Evolutionary conservation across 2,888 invertebrate genomes (phyloP).

Genomic region (Amaurobius ferox): DNA sequence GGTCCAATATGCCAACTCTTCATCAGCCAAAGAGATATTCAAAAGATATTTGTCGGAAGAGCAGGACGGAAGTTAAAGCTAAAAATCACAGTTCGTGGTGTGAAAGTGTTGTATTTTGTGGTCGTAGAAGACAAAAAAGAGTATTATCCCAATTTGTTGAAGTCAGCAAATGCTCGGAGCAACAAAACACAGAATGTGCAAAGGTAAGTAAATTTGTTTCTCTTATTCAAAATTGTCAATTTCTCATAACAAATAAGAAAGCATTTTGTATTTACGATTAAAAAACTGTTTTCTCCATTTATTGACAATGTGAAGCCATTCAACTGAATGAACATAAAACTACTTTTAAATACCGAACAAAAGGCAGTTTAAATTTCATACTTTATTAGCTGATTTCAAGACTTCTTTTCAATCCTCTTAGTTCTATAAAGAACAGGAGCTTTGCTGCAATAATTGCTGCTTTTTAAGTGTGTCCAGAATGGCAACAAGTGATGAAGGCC

Average conservation of each 20-base stretch:
- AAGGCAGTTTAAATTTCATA: too few species aligned
- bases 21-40: constrained; percentile 32
- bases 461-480: not conserved
- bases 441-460: too few species aligned
- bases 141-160: constrained; percentile 41
- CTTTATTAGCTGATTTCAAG: too few species aligned
- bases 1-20: not conserved
- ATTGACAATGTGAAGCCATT: too few species aligned
- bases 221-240: too few species aligned
- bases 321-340: too few species aligned
- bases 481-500: constrained; percentile 29
- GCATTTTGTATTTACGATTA: too few species aligned
- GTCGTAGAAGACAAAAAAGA: constrained; percentile 25
- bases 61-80: constrained; percentile 11
- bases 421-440: too few species aligned
- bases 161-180: constrained; percentile 19
- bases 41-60: constrained; percentile 22
- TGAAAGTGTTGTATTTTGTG: constrained; percentile 33
- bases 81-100: constrained; percentile 47
- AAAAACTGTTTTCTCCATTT: too few species aligned
- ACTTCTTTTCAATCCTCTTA: too few species aligned
- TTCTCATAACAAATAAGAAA: too few species aligned
- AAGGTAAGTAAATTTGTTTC: constrained; percentile 25
- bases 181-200: constrained; percentile 44
- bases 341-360: too few species aligned